Conservation (phyloP, 2,888 invertebrate species). For the Tenthredo livida region DNA sequence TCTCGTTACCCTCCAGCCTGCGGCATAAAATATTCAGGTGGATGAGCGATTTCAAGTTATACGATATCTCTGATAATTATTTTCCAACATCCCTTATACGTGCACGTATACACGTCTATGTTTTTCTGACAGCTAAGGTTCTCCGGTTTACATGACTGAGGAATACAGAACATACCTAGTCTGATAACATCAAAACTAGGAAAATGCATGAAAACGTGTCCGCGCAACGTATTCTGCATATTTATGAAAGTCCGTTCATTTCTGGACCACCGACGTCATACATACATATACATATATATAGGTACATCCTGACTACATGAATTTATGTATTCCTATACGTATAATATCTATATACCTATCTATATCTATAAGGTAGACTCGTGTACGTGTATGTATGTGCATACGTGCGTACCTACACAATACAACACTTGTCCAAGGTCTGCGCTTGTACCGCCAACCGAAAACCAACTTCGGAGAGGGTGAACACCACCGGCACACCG, state of each 20-base stretch:
- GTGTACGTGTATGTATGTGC: background rate
- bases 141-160: background rate
- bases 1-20: background rate
- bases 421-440: constrained; percentile 9
- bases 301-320: constrained; percentile 26
- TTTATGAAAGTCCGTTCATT: constrained; percentile 50
- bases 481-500: constrained; percentile 10
- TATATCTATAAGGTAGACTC: background rate
- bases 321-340: constrained; percentile 28
- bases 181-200: background rate
- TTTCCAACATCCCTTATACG: background rate
- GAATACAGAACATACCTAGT: background rate
- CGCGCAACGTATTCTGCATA: constrained; percentile 46
- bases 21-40: background rate
- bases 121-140: background rate
- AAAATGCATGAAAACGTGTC: constrained; percentile 38
- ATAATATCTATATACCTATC: background rate
- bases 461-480: constrained; percentile 39
- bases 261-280: background rate
- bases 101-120: background rate
- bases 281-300: constrained; percentile 9
- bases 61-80: background rate
- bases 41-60: background rate
- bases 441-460: background rate
- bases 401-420: background rate